phyloP scores from a whole-genome alignment of 2,113 vertebrate species.

The Hippocampus barbouri region DNA sequence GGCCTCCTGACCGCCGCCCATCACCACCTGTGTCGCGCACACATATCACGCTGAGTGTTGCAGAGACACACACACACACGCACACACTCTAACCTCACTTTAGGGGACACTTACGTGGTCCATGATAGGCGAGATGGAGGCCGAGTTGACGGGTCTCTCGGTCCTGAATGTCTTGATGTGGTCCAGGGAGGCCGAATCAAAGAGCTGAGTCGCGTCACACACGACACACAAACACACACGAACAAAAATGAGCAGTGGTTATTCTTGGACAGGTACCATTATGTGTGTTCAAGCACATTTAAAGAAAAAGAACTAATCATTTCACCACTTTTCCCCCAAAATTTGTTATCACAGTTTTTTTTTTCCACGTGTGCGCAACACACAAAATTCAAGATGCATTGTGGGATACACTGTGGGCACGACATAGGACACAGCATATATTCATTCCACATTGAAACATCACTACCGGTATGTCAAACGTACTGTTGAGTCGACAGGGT shows the following conservation, averaged over 20 bases:
- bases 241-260: not conserved
- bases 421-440: too few species aligned
- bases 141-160: slow-evolving; percentile 93
- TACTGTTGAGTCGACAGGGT: too few species aligned
- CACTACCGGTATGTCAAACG: too few species aligned
- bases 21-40: slow-evolving; percentile 80
- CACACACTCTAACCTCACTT: not conserved
- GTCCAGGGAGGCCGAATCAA: slow-evolving; percentile 83
- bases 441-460: too few species aligned
- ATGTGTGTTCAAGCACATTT: too few species aligned
- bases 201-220: slow-evolving; percentile 71
- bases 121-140: slow-evolving; percentile 91
- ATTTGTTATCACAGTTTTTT: too few species aligned
- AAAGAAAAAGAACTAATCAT: too few species aligned
- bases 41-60: not conserved
- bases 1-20: slow-evolving; percentile 96
- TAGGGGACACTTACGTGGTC: slow-evolving; percentile 82
- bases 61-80: not conserved
- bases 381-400: too few species aligned
- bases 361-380: too few species aligned
- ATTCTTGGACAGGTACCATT: not conserved
- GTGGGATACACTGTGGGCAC: too few species aligned
- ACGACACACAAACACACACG: not conserved
- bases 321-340: too few species aligned
- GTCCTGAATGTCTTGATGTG: slow-evolving; percentile 94